Evolutionary conservation across 2,113 vertebrate genomes (phyloP).

Genomic region (Calonectris borealis): DNA sequence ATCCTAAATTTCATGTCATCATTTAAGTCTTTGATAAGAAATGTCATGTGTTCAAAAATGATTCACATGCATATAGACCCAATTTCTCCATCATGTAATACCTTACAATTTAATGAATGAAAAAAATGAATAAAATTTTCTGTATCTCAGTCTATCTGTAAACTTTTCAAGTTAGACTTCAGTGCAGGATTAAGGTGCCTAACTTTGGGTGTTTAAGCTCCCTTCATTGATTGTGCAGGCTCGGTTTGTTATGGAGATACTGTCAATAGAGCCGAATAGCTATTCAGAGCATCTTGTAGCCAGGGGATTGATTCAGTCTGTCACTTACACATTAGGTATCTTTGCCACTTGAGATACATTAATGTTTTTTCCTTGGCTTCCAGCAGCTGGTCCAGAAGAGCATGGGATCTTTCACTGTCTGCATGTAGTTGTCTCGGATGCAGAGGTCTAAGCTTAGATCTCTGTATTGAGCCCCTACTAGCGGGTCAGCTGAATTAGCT

Average conservation of each 20-base stretch:
- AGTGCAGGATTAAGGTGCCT: not conserved
- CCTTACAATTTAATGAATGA: not conserved
- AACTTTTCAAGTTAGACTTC: not conserved
- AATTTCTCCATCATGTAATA: not conserved
- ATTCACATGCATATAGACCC: not conserved
- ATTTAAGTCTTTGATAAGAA: not conserved
- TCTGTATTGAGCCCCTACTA: not conserved
- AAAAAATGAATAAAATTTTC: not conserved
- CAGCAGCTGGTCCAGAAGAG: not conserved
- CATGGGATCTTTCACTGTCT: not conserved
- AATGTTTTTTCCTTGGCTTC: not conserved
- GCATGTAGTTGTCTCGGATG: not conserved
- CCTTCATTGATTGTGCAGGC: not conserved
- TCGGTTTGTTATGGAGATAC: not conserved
- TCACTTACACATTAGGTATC: not conserved
- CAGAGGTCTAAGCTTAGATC: not conserved
- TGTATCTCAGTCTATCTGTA: not conserved
- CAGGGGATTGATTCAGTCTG: not conserved
- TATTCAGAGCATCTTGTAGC: not conserved
- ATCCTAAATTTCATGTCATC: not conserved
- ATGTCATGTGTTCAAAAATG: not conserved
- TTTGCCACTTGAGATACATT: not conserved
- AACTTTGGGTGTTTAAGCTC: not conserved
- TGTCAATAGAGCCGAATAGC: not conserved
- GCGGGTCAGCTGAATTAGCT: not conserved